Evolutionary conservation across 2,797 vertebrate genomes (phyloP).

Genomic region (Coilia nasus): DNA sequence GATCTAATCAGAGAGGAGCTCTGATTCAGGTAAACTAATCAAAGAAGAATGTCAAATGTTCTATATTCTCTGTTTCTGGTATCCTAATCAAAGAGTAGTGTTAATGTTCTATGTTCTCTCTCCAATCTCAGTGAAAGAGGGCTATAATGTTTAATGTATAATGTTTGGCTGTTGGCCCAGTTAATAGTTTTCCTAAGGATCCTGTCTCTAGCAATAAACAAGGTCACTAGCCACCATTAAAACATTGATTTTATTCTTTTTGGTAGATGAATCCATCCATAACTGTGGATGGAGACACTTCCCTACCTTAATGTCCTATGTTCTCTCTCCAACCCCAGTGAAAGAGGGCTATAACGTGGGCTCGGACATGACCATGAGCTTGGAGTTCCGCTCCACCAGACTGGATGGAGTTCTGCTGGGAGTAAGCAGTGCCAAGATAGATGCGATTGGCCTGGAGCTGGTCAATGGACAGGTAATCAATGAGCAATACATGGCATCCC

Average conservation of each 20-base stretch:
- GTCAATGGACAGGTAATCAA: constrained; percentile 83
- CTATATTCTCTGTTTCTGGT: neutral
- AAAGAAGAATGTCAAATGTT: neutral
- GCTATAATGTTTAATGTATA: constrained; percentile 82
- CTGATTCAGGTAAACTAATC: neutral
- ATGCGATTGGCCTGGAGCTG: constrained; percentile 91
- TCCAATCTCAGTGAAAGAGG: constrained; percentile 80
- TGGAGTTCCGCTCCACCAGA: constrained; percentile 85
- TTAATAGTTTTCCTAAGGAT: too few relatives aligned
- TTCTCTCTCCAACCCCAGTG: constrained; percentile 70
- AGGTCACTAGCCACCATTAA: too few relatives aligned
- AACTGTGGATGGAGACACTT: constrained; percentile 26
- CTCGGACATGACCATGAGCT: constrained; percentile 82
- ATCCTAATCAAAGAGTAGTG: neutral
- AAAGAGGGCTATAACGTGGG: constrained; percentile 90
- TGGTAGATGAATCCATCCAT: too few relatives aligned
- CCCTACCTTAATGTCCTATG: constrained; percentile 19
- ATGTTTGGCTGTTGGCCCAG: too few relatives aligned
- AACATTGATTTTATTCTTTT: too few relatives aligned
- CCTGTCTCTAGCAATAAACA: too few relatives aligned
- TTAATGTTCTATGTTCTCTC: constrained; percentile 23
- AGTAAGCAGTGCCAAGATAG: constrained; percentile 90
- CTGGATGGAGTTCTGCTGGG: constrained; percentile 83
- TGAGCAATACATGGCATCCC: neutral
- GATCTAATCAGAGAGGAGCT: neutral